Conservation (phyloP, 2,113 vertebrate species). For the Scomber colias region DNA sequence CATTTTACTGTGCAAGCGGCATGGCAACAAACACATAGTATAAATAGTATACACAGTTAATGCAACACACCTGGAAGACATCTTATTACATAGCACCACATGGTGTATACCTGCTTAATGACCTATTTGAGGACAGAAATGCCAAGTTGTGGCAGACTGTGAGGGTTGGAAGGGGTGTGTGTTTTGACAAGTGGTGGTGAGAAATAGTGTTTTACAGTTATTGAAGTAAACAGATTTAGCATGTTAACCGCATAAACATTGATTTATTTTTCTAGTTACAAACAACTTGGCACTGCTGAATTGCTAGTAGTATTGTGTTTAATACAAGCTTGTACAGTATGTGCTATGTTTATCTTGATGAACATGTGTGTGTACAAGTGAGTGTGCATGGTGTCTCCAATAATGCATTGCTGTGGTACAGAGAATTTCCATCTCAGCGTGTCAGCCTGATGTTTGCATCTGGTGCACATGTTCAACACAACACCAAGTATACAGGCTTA, state of each 20-base stretch:
- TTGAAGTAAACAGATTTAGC: slow-evolving; percentile 29
- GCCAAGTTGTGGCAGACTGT: not conserved
- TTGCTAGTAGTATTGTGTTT: not conserved
- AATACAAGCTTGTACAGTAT: not conserved
- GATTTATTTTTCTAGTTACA: not conserved
- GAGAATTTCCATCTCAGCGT: slow-evolving; percentile 60
- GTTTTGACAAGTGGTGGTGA: not conserved
- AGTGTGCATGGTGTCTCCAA: slow-evolving; percentile 24
- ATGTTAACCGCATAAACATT: not conserved
- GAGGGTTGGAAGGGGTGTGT: not conserved
- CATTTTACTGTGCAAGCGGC: slow-evolving; percentile 12
- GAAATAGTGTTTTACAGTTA: not conserved
- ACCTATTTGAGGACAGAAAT: slow-evolving; percentile 39
- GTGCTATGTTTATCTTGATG: not conserved
- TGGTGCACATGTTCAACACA: slow-evolving; percentile 53
- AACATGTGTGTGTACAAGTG: slow-evolving; percentile 7
- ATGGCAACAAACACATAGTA: not conserved
- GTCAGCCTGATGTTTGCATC: slow-evolving; percentile 49
- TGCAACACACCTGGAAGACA: slow-evolving; percentile 48
- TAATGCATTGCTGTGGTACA: slow-evolving; percentile 26
- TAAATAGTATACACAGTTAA: slow-evolving; percentile 27
- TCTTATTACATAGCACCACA: slow-evolving; percentile 40
- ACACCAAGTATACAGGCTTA: slow-evolving; percentile 22
- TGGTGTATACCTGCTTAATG: slow-evolving; percentile 23
- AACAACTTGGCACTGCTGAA: not conserved